Conservation (phyloP, 30 jellyfish, hydroid and myxozoan species). For the Aurelia sp. region DNA sequence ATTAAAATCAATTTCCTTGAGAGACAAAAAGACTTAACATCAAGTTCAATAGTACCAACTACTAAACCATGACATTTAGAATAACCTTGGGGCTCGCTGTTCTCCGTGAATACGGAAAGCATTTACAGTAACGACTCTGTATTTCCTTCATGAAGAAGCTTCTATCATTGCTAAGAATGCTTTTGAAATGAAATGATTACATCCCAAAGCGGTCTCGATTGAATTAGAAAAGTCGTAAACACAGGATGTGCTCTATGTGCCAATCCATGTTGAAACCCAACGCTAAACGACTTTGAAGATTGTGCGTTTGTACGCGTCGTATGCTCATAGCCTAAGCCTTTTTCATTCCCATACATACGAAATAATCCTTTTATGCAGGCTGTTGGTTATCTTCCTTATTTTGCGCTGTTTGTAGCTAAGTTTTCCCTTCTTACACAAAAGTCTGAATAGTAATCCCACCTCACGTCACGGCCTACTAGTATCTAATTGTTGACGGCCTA, state of each 20-base stretch:
- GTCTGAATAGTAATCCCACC: conserved; percentile 31
- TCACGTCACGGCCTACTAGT: conserved; percentile 42
- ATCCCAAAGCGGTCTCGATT: conserved; percentile 34
- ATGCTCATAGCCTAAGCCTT: conserved; percentile 24
- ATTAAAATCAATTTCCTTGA: too few relatives aligned
- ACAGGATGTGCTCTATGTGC: conserved; percentile 51
- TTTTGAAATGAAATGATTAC: conserved; percentile 13
- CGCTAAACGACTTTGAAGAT: conserved; percentile 60
- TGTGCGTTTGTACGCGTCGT: conserved; percentile 30
- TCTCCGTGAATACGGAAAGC: too few relatives aligned
- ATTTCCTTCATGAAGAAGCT: too few relatives aligned
- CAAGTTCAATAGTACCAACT: too few relatives aligned
- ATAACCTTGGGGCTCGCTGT: too few relatives aligned
- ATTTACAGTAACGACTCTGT: too few relatives aligned
- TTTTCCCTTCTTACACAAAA: conserved; percentile 33
- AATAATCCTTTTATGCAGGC: conserved; percentile 50
- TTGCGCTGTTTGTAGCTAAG: conserved; percentile 57
- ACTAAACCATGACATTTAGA: too few relatives aligned
- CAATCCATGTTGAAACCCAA: conserved; percentile 14
- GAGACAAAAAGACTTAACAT: too few relatives aligned
- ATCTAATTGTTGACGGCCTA: conserved; percentile 9
- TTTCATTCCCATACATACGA: conserved; percentile 47
- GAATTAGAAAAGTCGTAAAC: conserved; percentile 44
- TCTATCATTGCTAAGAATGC: too few relatives aligned
- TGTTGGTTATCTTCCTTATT: conserved; percentile 35